These are phyloP conservation scores for Festucalex cinctus DNA, from an alignment of 2,113 vertebrate species.

Conservation along the genomic window DNA sequence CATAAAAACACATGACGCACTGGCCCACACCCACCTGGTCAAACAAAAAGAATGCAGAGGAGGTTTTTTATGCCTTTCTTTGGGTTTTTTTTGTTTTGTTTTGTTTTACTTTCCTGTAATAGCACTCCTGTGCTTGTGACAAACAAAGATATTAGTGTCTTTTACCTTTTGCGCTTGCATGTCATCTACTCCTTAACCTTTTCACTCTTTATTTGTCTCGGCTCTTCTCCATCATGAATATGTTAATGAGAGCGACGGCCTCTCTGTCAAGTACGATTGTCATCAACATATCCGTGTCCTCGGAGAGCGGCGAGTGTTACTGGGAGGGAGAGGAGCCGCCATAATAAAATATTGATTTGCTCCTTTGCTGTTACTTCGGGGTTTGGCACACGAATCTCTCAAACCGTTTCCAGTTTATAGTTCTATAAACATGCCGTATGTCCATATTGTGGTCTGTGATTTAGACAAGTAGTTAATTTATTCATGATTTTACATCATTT, in stretches of 20 bases:
- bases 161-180: not conserved
- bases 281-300: constrained; percentile 48
- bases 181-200: constrained; percentile 16
- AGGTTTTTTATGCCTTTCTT: not conserved
- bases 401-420: not conserved
- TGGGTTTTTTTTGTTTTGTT: not conserved
- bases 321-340: not conserved
- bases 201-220: constrained; percentile 21
- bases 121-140: constrained; percentile 42
- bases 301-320: constrained; percentile 22
- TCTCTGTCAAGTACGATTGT: constrained; percentile 58
- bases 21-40: not conserved
- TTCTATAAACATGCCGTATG: not conserved
- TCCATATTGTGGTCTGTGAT: constrained; percentile 16
- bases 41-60: not conserved
- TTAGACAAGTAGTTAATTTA: constrained; percentile 32
- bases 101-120: constrained; percentile 27
- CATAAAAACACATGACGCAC: constrained; percentile 17
- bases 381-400: constrained; percentile 4
- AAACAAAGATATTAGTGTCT: constrained; percentile 51
- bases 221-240: constrained; percentile 26
- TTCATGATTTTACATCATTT: not conserved
- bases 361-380: constrained; percentile 11
- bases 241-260: constrained; percentile 25
- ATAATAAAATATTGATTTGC: constrained; percentile 20